phyloP scores from a whole-genome alignment of 2,888 invertebrate genomes.

The Epinotia bilunana region DNA sequence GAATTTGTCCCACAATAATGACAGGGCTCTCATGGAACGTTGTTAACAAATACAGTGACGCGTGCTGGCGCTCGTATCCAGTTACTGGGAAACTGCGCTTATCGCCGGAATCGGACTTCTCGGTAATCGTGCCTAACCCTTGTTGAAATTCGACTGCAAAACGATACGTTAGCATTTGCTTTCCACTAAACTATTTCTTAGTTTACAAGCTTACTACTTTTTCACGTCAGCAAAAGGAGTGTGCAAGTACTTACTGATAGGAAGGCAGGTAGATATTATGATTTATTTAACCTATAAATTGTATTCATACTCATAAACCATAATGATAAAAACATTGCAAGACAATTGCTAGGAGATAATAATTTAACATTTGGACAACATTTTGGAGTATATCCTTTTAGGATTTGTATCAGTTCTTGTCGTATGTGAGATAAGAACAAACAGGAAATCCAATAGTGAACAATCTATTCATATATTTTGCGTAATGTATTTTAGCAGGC shows the following conservation, averaged over 20 bases:
- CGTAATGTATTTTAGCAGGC: slow-evolving; percentile 9
- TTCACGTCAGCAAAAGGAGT: too few species aligned
- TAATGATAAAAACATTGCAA: too few species aligned
- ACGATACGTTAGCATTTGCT: not conserved
- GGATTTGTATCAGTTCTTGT: not conserved
- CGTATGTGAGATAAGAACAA: not conserved
- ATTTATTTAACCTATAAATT: too few species aligned
- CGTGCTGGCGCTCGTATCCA: slow-evolving; percentile 36
- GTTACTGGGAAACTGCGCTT: slow-evolving; percentile 42
- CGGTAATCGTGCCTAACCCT: slow-evolving; percentile 8
- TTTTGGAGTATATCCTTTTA: not conserved
- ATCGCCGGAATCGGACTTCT: slow-evolving; percentile 22
- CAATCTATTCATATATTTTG: slow-evolving; percentile 5
- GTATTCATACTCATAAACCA: too few species aligned
- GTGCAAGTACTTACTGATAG: too few species aligned
- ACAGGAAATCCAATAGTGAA: not conserved
- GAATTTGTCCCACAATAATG: slow-evolving; percentile 34
- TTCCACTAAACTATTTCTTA: not conserved
- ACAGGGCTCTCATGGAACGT: not conserved
- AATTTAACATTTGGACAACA: too few species aligned
- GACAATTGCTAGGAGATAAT: too few species aligned
- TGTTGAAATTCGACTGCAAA: not conserved
- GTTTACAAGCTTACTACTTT: too few species aligned
- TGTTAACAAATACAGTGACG: slow-evolving; percentile 25
- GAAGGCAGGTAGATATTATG: too few species aligned